Conservation (phyloP, 2,797 vertebrate genomes). For the Sebastiscus albofasciatus region DNA sequence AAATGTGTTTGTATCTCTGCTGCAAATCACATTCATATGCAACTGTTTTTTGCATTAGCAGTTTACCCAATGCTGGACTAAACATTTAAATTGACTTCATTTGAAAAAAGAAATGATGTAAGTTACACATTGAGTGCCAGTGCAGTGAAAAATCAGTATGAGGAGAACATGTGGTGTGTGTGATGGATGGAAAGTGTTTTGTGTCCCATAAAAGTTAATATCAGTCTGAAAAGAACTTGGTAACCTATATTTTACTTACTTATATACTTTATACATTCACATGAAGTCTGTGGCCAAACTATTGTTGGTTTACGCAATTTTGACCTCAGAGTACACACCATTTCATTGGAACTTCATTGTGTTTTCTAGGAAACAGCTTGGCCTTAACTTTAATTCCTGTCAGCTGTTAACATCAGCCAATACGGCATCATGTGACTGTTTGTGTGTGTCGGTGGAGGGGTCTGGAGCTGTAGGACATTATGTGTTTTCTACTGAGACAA, state of each 20-base stretch:
- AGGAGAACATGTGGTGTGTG: neutral
- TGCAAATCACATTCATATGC: too few species aligned
- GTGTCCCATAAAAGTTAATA: neutral
- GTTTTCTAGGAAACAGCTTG: conserved; percentile 25
- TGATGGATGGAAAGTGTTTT: neutral
- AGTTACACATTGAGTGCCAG: neutral
- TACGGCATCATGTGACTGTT: neutral
- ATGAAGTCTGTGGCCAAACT: neutral
- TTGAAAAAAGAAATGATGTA: too few species aligned
- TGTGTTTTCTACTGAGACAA: neutral
- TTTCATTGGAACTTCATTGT: neutral
- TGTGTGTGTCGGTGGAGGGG: neutral
- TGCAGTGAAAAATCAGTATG: neutral
- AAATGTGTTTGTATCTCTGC: neutral
- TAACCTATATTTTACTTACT: too few species aligned
- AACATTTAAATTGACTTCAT: neutral
- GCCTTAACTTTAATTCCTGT: neutral
- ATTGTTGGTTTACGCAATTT: neutral
- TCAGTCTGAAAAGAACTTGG: neutral
- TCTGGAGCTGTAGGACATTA: neutral
- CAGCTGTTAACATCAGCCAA: conserved; percentile 9
- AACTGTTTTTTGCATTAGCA: neutral
- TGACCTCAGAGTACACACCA: neutral
- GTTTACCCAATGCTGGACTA: neutral
- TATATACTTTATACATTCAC: neutral